Evolutionary conservation across 2,797 vertebrate species (phyloP), one percentile per base, ranked within the genome.

Genomic region (Micromesistius poutassou): DNA sequence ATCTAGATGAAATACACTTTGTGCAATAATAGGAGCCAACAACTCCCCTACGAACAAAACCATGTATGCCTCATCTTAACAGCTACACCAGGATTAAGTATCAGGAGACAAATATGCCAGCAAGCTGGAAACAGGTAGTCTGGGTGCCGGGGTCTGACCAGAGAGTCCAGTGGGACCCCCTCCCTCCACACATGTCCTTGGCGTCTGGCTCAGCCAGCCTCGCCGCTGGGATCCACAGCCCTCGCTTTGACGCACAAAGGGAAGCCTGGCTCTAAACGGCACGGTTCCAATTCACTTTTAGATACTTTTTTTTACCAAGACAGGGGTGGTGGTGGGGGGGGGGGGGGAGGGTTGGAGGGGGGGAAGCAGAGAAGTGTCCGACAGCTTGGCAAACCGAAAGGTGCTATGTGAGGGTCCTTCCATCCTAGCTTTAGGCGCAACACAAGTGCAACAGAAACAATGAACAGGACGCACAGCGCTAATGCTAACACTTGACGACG

Each of bases 401-500:
- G 81, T 73, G 88, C 86, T 89, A 86, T 83, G 87, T 75, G 83
- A 90, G 85, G 85, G 87, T 77, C 76, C 31, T 73, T 85, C 30
- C 30, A 30, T 78, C 81, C 80, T 82, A 31, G 85, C 74, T 75
- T 71, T 42, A 82, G 82, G 74, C 78, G 83, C 78, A 95, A 95
- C 94, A 95, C 94, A 95, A 95, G 94, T 92, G 95, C 55, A 66
- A 66, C 62, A 95, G 93, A 91, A 93, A 93, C 93, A 91, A 95
- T 95, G 92, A 16, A 96, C 93, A 95, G 93, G 94, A 96, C 94
- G 93, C 95, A 97, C 96, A 73, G 95, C 96, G 97, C 96, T 97
- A 98, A 98, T 96, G 96, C 96, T 93, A 94, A 96, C 94, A 96
- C 96, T 94, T 95, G 96, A 98, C 96, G 93, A 96, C 95, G 93